Percentiles rank a stretch among this genome's conserved stretches.
phyloP scores from a whole-genome alignment of 2,113 vertebrate genomes.

The Oncorhynchus gorbuscha region DNA sequence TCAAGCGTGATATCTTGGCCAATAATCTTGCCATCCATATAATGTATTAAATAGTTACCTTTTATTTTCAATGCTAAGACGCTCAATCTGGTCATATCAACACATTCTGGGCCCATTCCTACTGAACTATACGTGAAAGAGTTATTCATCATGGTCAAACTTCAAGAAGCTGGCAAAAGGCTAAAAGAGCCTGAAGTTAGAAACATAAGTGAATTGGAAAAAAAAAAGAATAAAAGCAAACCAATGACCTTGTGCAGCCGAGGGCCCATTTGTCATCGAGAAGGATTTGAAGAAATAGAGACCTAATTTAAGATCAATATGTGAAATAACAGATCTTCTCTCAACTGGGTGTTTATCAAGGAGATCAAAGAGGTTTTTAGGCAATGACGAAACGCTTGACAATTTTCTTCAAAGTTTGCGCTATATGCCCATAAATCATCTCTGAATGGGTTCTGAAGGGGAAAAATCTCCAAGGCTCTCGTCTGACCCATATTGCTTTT shows the following conservation, averaged over 20 bases:
- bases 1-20: background rate
- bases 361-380: conserved; percentile 47
- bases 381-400: conserved; percentile 54
- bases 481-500: conserved; percentile 61
- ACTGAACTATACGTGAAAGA: no score
- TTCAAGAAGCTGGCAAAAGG: no score
- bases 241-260: conserved; percentile 47
- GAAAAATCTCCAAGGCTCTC: conserved; percentile 42
- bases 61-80: background rate
- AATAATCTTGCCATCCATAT: background rate
- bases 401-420: conserved; percentile 39
- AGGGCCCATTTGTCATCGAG: conserved; percentile 25
- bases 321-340: conserved; percentile 44
- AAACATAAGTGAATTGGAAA: background rate
- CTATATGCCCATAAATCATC: conserved; percentile 54
- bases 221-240: conserved; percentile 32
- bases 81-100: background rate
- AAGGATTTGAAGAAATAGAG: conserved; percentile 27
- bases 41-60: background rate
- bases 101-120: background rate
- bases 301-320: conserved; percentile 59
- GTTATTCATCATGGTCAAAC: no score
- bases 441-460: conserved; percentile 46
- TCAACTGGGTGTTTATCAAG: conserved; percentile 44
- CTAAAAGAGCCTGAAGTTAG: background rate